A percentile compares a stretch with the other conserved stretches of the same genome.
Evolutionary conservation across 2,888 invertebrate genomes (phyloP).

Genomic region (Trissoscelio sp.): DNA sequence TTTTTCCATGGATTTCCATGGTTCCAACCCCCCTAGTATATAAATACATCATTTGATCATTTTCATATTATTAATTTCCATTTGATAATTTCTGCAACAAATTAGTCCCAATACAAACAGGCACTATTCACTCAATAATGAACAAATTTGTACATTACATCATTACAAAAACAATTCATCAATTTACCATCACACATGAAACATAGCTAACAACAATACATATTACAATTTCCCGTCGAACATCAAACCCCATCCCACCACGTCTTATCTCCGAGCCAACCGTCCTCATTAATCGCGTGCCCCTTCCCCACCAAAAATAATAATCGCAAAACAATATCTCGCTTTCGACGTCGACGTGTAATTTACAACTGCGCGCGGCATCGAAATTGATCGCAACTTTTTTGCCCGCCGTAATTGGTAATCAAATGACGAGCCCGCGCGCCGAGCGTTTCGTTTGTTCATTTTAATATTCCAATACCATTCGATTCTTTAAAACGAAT

Average conservation of each 20-base stretch:
- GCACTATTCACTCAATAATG: constrained; percentile 32
- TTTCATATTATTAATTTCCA: too few relatives aligned
- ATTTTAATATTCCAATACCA: constrained; percentile 64
- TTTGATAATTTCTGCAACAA: too few relatives aligned
- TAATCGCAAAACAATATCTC: constrained; percentile 61
- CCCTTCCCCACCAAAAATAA: constrained; percentile 44
- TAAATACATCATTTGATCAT: too few relatives aligned
- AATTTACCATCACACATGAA: constrained; percentile 32
- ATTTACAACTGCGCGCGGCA: constrained; percentile 47
- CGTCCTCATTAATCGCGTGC: constrained; percentile 47
- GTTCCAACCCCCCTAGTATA: too few relatives aligned
- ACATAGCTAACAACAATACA: constrained; percentile 24
- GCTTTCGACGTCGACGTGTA: constrained; percentile 50
- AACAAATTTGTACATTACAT: constrained; percentile 26
- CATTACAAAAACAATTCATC: constrained; percentile 34
- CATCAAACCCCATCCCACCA: not conserved
- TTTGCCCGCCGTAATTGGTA: constrained; percentile 59
- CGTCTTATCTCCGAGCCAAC: constrained; percentile 1
- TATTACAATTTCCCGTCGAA: constrained; percentile 28
- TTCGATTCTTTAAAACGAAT: constrained; percentile 57
- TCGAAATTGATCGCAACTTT: constrained; percentile 58
- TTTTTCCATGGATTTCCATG: too few relatives aligned
- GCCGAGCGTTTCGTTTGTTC: constrained; percentile 55
- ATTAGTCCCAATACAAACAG: constrained; percentile 24
- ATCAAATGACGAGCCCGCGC: constrained; percentile 53